Evolutionary conservation across 2,797 vertebrate species (phyloP), one percentile per base, ranked within the genome.

Genomic region (Acropternis orthonyx): DNA sequence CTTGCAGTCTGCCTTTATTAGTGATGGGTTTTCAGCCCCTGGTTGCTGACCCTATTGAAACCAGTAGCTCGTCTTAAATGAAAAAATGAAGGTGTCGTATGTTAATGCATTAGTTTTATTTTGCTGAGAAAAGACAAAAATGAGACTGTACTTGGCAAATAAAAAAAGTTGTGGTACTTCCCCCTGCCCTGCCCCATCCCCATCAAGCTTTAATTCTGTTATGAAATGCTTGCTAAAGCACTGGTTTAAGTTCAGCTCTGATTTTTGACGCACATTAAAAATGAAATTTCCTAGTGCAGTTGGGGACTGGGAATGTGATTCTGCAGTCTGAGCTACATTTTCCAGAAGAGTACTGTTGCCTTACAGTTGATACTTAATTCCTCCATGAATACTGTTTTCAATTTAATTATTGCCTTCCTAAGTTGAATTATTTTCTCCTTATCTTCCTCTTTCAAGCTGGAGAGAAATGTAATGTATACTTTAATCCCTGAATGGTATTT

Each of bases 1-100:
- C 85, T 94, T 89, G 92, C 96, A 88, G 82, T 85, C 93, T 85
- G 91, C 94, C 94, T 96, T 94, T 93, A 88, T 93, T 93, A 86
- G 77, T 73, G 80, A 88, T 95, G 88, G 66, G 54, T 55, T 97
- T 97, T 96, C 89, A 94, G 94, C 90, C 88, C n/a, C 1, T 81
- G 89, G 66, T 75, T 96, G 89, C 85, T 95, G 94, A 83, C 85
- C 96, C 62, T 88, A 2, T 78, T 88, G 85, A 94, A 88, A 83
- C 69, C 69, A 86, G 55, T 72, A 74, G 82, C 78, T 92, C 0
- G 0, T 79, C 78, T 91, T 91, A 88, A 91, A 88, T 89, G 72
- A 68, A 88, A 71, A 95, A 91, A 88, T 80, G 43, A 91, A 88
- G 67, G 72, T 88, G 62, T 81, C 20, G 2, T 39, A n/a, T 85